Base-by-base conservation (phyloP, 1,140 invertebrate species). In the Phymastichus coffea region DNA sequence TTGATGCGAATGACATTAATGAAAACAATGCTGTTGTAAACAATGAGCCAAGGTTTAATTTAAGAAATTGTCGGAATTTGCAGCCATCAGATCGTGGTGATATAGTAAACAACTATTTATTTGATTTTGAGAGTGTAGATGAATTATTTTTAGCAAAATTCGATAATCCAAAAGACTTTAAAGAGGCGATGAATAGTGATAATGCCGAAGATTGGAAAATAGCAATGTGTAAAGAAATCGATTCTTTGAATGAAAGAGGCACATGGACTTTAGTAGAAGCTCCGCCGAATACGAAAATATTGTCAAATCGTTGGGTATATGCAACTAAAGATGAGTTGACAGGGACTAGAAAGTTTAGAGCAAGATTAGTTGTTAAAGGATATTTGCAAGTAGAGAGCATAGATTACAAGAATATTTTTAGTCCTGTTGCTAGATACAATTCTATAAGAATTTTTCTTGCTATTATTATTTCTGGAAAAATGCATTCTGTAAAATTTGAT, bases 321-420 rank as follows among this genome's bases (percentile, higher is more conserved):
- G 64, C 69, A 14, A 63, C 72, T 8, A 75, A 74, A 51, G 53
- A 53, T 43, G 40, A 66, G 44, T 38, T 66, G 57, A 64, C 65
- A 51, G 37, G 66, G 10, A 20, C 47, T 7, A 52, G 68, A n/a
- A 62, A 48, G 38, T 74, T 66, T 23, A 76, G 79, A 55, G 79
- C 80, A 2, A 64, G 75, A 47, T 64, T 80, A 33, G 72, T 81
- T 1, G 70, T 74, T 14, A 68, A 73, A 65, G 66, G 71, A 41
- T 48, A 70, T 52, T 37, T 49, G 40, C 65, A 73, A 67, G 23
- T 57, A 10, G 7, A 63, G 47, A 67, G 66, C n/a, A 61, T 71
- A 14, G 72, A 77, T 22, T 75, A 66, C 35, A n/a, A n/a, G 68
- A 68, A 15, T n/a, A n/a, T n/a, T n/a, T n/a, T n/a, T n/a, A n/a